A percentile compares a stretch with the other conserved stretches of the same genome.
These are phyloP conservation scores for Vulpes lagopus DNA, from an alignment of 2,113 vertebrate genomes.

Conservation along the genomic window DNA sequence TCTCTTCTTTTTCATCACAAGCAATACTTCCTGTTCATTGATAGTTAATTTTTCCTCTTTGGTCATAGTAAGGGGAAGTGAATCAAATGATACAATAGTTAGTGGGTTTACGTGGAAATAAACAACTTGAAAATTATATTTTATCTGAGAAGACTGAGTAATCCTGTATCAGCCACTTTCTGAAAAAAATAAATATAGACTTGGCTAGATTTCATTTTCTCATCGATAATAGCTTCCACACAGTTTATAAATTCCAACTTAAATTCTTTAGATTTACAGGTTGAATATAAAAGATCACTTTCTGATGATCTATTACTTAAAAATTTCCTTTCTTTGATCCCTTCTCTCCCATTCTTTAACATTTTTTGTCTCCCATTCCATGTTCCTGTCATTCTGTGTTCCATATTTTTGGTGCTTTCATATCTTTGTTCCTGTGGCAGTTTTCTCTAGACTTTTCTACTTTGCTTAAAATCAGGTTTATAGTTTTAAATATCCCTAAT, in stretches of 20 bases:
- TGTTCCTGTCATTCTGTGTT: conserved; percentile 22
- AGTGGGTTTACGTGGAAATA: background rate
- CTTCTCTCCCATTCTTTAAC: background rate
- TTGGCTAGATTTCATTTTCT: conserved; percentile 43
- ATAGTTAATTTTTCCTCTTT: conserved; percentile 52
- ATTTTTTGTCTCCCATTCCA: conserved; percentile 2
- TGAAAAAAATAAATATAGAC: background rate
- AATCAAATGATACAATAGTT: background rate
- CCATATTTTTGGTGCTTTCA: conserved; percentile 32
- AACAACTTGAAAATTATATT: conserved; percentile 45
- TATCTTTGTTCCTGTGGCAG: conserved; percentile 4
- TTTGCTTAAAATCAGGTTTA: conserved; percentile 37
- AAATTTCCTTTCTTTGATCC: background rate
- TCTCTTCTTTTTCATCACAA: conserved; percentile 25
- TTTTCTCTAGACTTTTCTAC: conserved; percentile 36
- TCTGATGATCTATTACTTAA: background rate
- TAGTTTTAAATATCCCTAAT: conserved; percentile 52
- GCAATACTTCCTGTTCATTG: background rate
- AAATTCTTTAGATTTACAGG: conserved; percentile 52
- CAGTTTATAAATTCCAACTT: conserved; percentile 47
- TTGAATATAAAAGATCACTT: conserved; percentile 40
- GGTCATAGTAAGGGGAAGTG: background rate
- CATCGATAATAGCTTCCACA: background rate
- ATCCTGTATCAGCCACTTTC: background rate
- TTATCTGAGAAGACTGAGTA: conserved; percentile 36